Base-by-base conservation (phyloP, 1,140 invertebrate genomes). In the Leptonema lineaticorne region DNA sequence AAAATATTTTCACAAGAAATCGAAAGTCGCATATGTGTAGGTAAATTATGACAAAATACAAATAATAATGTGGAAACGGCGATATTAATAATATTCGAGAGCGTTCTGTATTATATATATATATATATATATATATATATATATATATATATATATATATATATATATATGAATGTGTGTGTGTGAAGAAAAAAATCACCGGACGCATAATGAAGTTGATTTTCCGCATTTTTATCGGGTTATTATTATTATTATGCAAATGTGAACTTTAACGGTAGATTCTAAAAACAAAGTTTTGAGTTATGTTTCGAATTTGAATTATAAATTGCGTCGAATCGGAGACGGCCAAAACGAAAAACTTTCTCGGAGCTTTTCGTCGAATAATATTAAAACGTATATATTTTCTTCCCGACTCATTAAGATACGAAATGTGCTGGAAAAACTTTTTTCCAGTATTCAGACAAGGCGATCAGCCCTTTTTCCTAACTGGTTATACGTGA, bases 401-500 rank as follows among this genome's bases (percentile, higher is more conserved):
- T 71, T 71, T 71, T 57, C 70, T 56, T 45, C 53, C 56, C 18
- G 59, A 27, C 50, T 65, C 67, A 69, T 71, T 71, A 71, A 68
- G 59, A 64, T 45, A 56, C 64, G 65, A 64, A 67, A 70, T 63
- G 69, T 9, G 69, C 28, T 57, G 63, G 58, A 26, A 53, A 69
- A 71, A 66, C 28, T 69, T 71, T 71, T 71, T 46, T 41, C 45
- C 14, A 24, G 24, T 64, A 64, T 64, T 28, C 26, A 64, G 63
- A 64, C 45, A 22, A 64, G n/a, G 63, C 63, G 63, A 56, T 56
- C 67, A 27, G 57, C 60, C 63, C 58, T 71, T 71, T 63, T 68
- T 66, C 64, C 48, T 68, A 71, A 71, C 65, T 71, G 65, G 66
- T 64, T 60, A 29, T 71, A 71, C 70, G 70, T 71, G 70, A 70